Evolutionary conservation across 1,140 invertebrate genomes (phyloP), one percentile per base, ranked within the genome.

Genomic region (Mactra quadrangularis): DNA sequence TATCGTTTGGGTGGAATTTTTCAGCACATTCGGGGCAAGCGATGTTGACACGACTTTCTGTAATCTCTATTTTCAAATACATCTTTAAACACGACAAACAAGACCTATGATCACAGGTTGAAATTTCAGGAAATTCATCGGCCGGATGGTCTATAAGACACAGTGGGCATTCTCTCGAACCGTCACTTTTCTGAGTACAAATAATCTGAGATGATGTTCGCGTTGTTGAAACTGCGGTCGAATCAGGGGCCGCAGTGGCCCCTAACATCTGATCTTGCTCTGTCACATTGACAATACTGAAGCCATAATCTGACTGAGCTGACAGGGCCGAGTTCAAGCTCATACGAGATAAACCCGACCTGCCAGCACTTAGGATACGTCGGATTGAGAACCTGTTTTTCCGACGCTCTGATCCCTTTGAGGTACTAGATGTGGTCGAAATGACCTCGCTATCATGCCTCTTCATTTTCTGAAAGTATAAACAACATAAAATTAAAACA

Each of bases 1-100:
- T 92, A 81, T 93, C 93, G 94, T 97, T 97, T 41, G 97, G 97
- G 94, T 98, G 97, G 92, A 98, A 95, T 70, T 95, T 95, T 93
- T 98, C 97, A 55, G 96, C 95, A 94, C 98, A 99, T 91, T 98
- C 96, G n/a, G 97, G 97, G 92, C 97, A 99, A 81, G 96, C 95
- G 75, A 97, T 95, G 90, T 96, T 96, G 19, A 97, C 95, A 83
- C 97, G 83, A 60, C 93, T 93, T 85, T 94, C 94, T 59, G 90
- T 91, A 31, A 94, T 94, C 86, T 94, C 94, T 66, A 94, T 94
- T 83, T 90, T 94, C 17, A 97, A 93, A 92, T 97, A 97, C 89
- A 96, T 95, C 88, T 96, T 95, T 88, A 97, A 95, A 91, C 97
- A 97, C 66, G 95, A 94, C 70, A 95, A 94, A 91, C 97, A 97